Conservation (phyloP, 1,140 invertebrate genomes). For the Olivierus martensii region DNA sequence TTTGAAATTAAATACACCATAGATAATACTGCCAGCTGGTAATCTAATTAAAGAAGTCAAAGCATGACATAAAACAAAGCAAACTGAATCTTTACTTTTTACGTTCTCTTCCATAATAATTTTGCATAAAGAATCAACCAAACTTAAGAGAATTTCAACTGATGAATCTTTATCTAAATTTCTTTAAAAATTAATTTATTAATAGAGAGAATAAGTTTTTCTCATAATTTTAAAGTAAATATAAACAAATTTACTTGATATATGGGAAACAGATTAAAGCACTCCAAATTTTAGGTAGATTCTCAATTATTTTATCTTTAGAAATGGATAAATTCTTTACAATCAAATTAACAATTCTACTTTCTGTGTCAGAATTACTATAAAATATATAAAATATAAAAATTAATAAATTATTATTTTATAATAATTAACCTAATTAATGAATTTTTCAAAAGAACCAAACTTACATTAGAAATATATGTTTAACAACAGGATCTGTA, state of each 20-base stretch:
- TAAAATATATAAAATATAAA: too few species aligned
- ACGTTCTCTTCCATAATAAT: too few species aligned
- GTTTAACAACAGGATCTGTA: conserved; percentile 26
- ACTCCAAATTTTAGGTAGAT: conserved; percentile 31
- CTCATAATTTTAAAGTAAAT: not conserved
- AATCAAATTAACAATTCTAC: too few species aligned
- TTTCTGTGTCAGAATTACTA: too few species aligned
- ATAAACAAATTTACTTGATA: conserved; percentile 26
- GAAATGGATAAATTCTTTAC: too few species aligned
- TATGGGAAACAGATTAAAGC: conserved; percentile 45
- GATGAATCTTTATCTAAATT: not conserved
- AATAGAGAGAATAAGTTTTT: not conserved
- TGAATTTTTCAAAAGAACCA: too few species aligned
- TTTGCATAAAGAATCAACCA: too few species aligned
- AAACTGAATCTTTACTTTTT: not conserved
- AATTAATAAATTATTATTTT: too few species aligned
- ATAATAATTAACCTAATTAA: too few species aligned
- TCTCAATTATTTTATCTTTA: too few species aligned
- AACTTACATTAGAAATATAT: conserved; percentile 14
- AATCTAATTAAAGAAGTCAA: conserved; percentile 1
- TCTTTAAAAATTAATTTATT: not conserved
- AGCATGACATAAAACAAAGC: conserved; percentile 3
- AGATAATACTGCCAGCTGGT: not conserved
- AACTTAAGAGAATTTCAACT: too few species aligned
- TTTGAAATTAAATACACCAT: not conserved